phyloP scores from a whole-genome alignment of 2,113 vertebrate genomes.

The Urocolius indicus region DNA sequence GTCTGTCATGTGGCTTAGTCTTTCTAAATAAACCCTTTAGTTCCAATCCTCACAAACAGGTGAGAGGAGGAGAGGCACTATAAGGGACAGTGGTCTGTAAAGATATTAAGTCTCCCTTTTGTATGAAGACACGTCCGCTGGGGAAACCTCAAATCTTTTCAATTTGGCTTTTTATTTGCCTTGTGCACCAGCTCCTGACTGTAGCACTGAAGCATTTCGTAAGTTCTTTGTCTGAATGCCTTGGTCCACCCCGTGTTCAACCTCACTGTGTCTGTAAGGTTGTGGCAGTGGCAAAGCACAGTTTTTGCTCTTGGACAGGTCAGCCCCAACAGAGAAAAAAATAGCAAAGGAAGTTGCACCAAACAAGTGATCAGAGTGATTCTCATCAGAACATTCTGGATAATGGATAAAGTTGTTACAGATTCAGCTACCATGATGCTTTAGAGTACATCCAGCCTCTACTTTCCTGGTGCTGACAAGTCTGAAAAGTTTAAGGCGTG shows the following conservation, averaged over 20 bases:
- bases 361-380: background rate
- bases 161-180: background rate
- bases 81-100: background rate
- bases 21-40: background rate
- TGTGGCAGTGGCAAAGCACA: background rate
- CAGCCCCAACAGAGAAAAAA: background rate
- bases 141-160: background rate
- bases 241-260: background rate
- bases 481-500: background rate
- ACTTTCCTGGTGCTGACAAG: background rate
- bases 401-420: background rate
- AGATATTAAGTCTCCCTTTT: background rate
- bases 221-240: background rate
- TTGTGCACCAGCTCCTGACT: background rate
- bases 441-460: background rate
- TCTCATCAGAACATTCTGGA: background rate
- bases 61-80: background rate
- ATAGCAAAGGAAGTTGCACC: background rate
- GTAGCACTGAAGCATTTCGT: background rate
- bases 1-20: background rate
- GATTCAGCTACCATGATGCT: too few species aligned
- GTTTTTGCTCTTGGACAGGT: background rate
- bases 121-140: fast-evolving
- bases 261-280: background rate
- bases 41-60: background rate